Base-by-base conservation (phyloP, 2,888 invertebrate species). In the Hydraecia micacea region DNA sequence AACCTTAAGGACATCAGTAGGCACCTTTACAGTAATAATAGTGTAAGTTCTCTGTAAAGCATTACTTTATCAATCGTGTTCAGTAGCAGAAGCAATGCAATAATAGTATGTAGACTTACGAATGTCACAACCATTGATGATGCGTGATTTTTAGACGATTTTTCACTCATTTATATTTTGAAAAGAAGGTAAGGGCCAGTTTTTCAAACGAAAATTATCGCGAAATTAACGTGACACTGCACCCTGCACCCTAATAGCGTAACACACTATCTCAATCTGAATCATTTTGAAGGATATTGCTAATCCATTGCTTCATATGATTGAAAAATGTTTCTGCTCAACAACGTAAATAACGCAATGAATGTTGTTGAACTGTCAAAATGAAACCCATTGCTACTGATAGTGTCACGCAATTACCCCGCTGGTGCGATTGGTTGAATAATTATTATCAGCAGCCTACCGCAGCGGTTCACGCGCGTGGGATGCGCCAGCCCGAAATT, bases 21-120 rank as follows among this genome's bases (percentile, higher is more conserved):
- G 69, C 72, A 81, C 25, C 60, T 72, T 63, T 62, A 75, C 62
- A 46, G 15, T 69, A 72, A 9, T 81, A 74, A n/a, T n/a, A 74
- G 72, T 69, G 28, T 73, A 86, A 74, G 78, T 83, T 81, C 28
- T 63, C n/a, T 75, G 15, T 86, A 76, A 86, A 71, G 62, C 69
- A 83, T 73, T 68, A 73, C 68, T 86, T 66, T 80, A 83, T 62
- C 36, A 66, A 86, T 58, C 83, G 84, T 86, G 85, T 85, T 86
- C 87, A 84, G 74, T 69, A 77, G 77, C 73, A 84, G 67, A 86
- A 77, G 62, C 84, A 88, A 87, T 87, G 82, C 87, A 88, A 80
- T 86, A 86, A 76, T 88, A 86, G 78, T 88, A 55, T 68, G 58
- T 80, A 85, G 15, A 86, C 73, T 68, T 86, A 76, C 52, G 49